phyloP scores from a whole-genome alignment of 2,888 invertebrate genomes.

The Rhyacophila evoluta region DNA sequence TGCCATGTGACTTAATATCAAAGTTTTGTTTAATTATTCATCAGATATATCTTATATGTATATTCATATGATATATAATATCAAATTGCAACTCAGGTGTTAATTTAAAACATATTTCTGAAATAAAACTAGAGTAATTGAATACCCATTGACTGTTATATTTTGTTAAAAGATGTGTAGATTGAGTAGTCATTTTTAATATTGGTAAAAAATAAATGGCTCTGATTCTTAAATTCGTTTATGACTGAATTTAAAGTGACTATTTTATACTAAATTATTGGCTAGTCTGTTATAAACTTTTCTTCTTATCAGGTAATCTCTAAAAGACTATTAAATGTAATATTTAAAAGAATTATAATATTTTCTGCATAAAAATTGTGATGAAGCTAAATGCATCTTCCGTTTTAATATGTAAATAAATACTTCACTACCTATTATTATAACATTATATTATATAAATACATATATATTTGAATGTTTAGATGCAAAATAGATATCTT shows the following conservation, averaged over 20 bases:
- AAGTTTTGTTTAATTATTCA: too few relatives aligned
- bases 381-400: constrained; percentile 36
- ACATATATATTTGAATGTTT: constrained; percentile 37
- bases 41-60: too few relatives aligned
- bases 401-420: constrained; percentile 42
- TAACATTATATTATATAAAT: constrained; percentile 22
- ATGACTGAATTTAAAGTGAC: constrained; percentile 48
- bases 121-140: neutral
- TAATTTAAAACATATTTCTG: neutral
- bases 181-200: neutral
- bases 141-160: neutral
- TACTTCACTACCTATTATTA: constrained; percentile 24
- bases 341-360: constrained; percentile 29
- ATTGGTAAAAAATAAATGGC: neutral
- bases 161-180: neutral
- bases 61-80: too few relatives aligned
- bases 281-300: constrained; percentile 42
- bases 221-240: constrained; percentile 44
- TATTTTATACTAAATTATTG: constrained; percentile 47
- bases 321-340: constrained; percentile 45
- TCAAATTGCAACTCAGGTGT: too few relatives aligned
- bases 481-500: constrained; percentile 39
- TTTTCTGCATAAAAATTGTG: constrained; percentile 43
- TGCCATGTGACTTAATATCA: neutral
- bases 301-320: constrained; percentile 33